Evolutionary conservation across 2,113 vertebrate species (phyloP).

Genomic region (Pitta sordida): DNA sequence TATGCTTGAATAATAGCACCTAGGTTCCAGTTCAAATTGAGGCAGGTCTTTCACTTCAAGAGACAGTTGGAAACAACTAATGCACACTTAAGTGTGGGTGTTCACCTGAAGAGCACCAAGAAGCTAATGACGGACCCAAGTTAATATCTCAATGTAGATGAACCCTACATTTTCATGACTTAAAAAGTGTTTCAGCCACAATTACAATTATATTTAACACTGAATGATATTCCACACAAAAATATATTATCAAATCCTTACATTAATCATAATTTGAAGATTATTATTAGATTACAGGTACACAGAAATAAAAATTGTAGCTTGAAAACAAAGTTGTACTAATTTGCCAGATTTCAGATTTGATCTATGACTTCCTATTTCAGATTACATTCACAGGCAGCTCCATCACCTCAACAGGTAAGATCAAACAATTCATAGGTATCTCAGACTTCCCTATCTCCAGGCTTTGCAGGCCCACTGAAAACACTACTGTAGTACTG

Average conservation of each 20-base stretch:
- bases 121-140: neutral
- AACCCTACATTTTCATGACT: neutral
- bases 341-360: neutral
- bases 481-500: neutral
- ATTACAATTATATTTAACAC: no score
- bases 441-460: neutral
- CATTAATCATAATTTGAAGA: neutral
- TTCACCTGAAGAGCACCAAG: neutral
- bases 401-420: neutral
- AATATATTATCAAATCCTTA: neutral
- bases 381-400: neutral
- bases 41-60: neutral
- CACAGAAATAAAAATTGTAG: neutral
- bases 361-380: neutral
- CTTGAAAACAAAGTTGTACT: neutral
- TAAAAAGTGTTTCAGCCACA: neutral
- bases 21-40: neutral
- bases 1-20: neutral
- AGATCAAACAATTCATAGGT: neutral
- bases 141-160: neutral
- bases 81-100: neutral
- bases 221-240: neutral
- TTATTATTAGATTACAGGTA: neutral
- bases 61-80: neutral
- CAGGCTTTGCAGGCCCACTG: neutral